Evolutionary conservation across 2,888 invertebrate genomes (phyloP), one percentile per base, ranked within the genome.

Genomic region (Eledona agricola): DNA sequence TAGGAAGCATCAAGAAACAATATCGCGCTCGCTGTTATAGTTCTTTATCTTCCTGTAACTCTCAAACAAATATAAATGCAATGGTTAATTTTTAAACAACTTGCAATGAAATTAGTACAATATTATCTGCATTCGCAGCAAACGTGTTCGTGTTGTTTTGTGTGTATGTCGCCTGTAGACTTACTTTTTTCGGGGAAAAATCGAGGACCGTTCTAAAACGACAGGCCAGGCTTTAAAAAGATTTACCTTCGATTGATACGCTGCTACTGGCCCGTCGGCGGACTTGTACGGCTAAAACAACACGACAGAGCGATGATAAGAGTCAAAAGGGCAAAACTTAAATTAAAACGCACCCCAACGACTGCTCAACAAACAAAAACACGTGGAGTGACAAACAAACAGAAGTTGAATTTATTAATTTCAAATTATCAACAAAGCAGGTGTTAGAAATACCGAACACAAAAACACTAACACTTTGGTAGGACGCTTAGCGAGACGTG

Each of bases 231-330:
- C 51, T 63, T 65, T 72, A 75, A 70, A 71, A 73, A 71, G 72
- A 75, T 72, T 77, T 78, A 78, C 77, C 78, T 77, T 78, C 76
- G 64, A 75, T 66, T 56, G 75, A 75, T 65, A 73, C 72, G 71
- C 76, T 72, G 71, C 77, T 76, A 72, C 77, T 77, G 64, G 77
- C 73, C 71, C 77, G 76, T 66, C 78, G 75, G 64, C 77, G 75
- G 66, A 78, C 74, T 73, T 73, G 76, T 62, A 79, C 72, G 70
- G 78, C 79, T 78, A 76, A 72, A 77, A 77, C 74, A 76, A 73
- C 70, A 73, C 64, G 62, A 68, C 66, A 71, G 64, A 68, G 62
- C 67, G 66, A 67, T 71, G 59, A 62, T 61, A 63, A 62, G 54
- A 61, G 59, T 58, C 55, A 62, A 52, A 54, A 23, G 47, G 38